Percentiles rank a stretch among this genome's conserved stretches.
phyloP scores from a whole-genome alignment of 2,113 vertebrate species.

The Dunckerocampus dactyliophorus region DNA sequence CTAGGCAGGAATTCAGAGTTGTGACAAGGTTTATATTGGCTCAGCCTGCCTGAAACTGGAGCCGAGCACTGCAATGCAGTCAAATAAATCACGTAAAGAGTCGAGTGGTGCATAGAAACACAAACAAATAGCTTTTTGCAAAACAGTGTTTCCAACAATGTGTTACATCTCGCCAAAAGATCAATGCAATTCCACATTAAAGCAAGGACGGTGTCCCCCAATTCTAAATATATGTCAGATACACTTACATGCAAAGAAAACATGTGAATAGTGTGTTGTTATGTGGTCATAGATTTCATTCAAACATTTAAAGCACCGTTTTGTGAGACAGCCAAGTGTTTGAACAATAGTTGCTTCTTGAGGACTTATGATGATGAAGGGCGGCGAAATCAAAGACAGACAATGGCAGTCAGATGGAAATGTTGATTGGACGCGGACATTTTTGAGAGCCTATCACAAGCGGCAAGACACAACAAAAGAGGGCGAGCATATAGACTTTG shows the following conservation, averaged over 20 bases:
- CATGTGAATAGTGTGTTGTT: conserved; percentile 47
- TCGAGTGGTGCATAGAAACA: conserved; percentile 52
- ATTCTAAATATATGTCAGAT: conserved; percentile 58
- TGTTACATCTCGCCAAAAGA: conserved; percentile 11
- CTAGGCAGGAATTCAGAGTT: conserved; percentile 64
- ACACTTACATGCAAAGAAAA: conserved; percentile 62
- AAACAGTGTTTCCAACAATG: conserved; percentile 45
- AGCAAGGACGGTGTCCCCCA: conserved; percentile 34
- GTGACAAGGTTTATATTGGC: conserved; percentile 74
- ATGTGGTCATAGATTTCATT: conserved; percentile 63
- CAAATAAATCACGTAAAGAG: conserved; percentile 69
- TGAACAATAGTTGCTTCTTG: conserved; percentile 63
- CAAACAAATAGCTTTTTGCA: conserved; percentile 68
- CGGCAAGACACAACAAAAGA: background rate
- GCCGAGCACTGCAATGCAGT: conserved; percentile 46
- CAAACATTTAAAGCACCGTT: conserved; percentile 35
- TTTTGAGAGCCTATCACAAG: conserved; percentile 1
- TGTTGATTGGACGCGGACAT: conserved; percentile 7
- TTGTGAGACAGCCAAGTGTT: conserved; percentile 36
- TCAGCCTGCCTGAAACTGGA: conserved; percentile 60
- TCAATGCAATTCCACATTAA: conserved; percentile 6
- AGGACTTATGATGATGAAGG: conserved; percentile 23
- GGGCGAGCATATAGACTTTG: background rate
- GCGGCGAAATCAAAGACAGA: background rate
- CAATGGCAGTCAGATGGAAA: conserved; percentile 6